These are phyloP conservation scores for Chrysochloris asiatica DNA, from an alignment of 2,113 vertebrate species.

Conservation along the genomic window DNA sequence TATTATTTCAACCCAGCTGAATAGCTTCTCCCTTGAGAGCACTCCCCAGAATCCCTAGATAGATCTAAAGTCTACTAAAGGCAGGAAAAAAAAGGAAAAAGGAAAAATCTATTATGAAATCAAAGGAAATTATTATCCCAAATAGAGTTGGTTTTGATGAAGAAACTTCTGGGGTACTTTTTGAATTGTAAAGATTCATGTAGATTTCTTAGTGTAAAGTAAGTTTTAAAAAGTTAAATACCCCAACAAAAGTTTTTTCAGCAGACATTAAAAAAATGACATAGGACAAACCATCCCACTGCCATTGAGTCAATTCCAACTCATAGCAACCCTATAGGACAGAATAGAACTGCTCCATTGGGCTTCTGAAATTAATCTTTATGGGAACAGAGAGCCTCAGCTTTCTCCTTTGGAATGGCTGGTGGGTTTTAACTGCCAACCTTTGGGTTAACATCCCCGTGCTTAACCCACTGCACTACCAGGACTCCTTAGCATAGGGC, in stretches of 20 bases:
- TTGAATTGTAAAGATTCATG: conserved; percentile 20
- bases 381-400: too few species aligned
- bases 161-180: conserved; percentile 34
- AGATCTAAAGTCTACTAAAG: background rate
- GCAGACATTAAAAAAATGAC: conserved; percentile 13
- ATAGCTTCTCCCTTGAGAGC: background rate
- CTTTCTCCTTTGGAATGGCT: too few species aligned
- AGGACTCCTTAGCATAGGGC: too few species aligned
- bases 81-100: background rate
- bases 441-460: too few species aligned
- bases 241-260: background rate
- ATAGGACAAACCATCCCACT: background rate
- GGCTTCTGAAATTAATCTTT: too few species aligned
- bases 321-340: too few species aligned
- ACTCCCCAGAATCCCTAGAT: background rate
- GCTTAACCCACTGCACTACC: too few species aligned
- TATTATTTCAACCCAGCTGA: background rate
- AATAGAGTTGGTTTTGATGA: conserved; percentile 28
- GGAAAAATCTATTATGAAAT: conserved; percentile 3
- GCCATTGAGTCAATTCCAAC: too few species aligned
- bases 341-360: too few species aligned
- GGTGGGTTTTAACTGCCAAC: too few species aligned
- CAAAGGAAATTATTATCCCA: conserved; percentile 28
- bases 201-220: background rate
- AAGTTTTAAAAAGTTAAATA: conserved; percentile 48